Evolutionary conservation across 2,113 vertebrate species (phyloP).

Genomic region (chimpanzee (Pan troglodytes)): NHGRI_mPanTro3-v2.1_pri NC_072402.2:176707501-176708000

Average conservation of each 20-base stretch:
- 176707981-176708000: not conserved
- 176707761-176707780: not conserved
- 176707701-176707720: not conserved
- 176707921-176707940: not conserved
- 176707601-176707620: not conserved
- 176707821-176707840: not conserved
- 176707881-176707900: not conserved
- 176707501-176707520: not conserved
- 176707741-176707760: not conserved
- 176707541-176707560: not conserved
- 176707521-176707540: not conserved
- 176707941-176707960: not conserved
- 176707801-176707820: not conserved
- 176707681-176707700: not conserved
- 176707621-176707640: not conserved
- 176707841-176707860: not conserved
- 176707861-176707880: not conserved
- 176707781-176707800: not conserved
- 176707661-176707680: not conserved
- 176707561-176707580: not conserved
- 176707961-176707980: not conserved
- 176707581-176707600: not conserved
- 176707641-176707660: not conserved
- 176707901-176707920: not conserved
- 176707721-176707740: not conserved